A percentile compares a stretch with the other conserved stretches of the same genome.
phyloP scores from a whole-genome alignment of 2,797 vertebrate genomes.

The Rhinophrynus dorsalis region DNA sequence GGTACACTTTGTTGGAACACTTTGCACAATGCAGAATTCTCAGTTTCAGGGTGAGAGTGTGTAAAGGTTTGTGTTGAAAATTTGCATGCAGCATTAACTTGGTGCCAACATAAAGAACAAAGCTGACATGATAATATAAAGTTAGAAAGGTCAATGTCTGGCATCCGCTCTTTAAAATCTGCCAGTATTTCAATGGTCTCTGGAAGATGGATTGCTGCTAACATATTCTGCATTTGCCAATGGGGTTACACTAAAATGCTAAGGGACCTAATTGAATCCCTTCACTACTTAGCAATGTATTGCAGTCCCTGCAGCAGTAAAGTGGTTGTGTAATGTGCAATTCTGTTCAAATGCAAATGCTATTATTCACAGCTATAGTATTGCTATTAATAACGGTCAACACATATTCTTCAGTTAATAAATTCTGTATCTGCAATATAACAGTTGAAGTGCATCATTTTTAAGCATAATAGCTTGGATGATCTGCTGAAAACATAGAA shows the following conservation, averaged over 20 bases:
- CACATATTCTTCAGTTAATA: conserved; percentile 18
- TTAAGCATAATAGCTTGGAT: too few relatives aligned
- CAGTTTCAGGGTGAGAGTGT: neutral
- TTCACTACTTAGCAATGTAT: conserved; percentile 43
- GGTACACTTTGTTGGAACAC: neutral
- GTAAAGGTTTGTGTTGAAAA: neutral
- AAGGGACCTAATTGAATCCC: conserved; percentile 43
- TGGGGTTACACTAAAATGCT: conserved; percentile 40
- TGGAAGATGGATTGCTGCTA: conserved; percentile 40
- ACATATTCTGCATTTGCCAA: conserved; percentile 32
- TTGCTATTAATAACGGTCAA: conserved; percentile 33
- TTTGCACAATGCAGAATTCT: conserved; percentile 5
- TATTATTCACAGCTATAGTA: conserved; percentile 28
- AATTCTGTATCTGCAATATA: conserved; percentile 22
- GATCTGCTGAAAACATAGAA: too few relatives aligned
- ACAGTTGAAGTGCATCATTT: conserved; percentile 9
- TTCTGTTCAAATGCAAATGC: conserved; percentile 43
- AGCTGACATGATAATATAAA: conserved; percentile 39
- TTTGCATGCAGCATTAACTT: conserved; percentile 21
- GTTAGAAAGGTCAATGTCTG: conserved; percentile 38
- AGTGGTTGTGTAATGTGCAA: conserved; percentile 41
- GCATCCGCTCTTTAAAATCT: conserved; percentile 25
- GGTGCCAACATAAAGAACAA: conserved; percentile 23
- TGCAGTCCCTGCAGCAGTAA: conserved; percentile 35
- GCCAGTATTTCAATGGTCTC: conserved; percentile 15